A percentile compares a stretch with the other conserved stretches of the same genome.
These are phyloP conservation scores for Dreissena rostriformis DNA, from an alignment of 1,140 invertebrate genomes.

Conservation along the genomic window DNA sequence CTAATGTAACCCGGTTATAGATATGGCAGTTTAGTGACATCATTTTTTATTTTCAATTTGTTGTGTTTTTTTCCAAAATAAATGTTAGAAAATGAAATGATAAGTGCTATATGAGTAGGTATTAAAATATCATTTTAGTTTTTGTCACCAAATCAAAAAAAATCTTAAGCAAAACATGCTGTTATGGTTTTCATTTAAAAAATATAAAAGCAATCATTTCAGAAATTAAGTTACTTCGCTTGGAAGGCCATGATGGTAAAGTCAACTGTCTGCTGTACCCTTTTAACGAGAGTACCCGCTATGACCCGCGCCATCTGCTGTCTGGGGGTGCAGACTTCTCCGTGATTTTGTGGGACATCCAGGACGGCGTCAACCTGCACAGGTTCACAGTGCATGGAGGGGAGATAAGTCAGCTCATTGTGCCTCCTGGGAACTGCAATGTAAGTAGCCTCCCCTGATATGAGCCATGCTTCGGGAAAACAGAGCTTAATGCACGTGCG, in stretches of 20 bases:
- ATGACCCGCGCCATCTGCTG: constrained; percentile 91
- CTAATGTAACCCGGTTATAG: no score
- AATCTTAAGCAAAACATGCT: no score
- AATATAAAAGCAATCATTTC: not conserved
- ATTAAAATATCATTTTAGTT: no score
- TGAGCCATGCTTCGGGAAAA: no score
- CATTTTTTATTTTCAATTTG: no score
- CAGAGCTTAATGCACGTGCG: no score
- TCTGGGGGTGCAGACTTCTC: constrained; percentile 99
- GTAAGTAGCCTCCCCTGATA: constrained; percentile 62
- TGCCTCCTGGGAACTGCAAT: constrained; percentile 93
- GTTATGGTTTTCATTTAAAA: not conserved
- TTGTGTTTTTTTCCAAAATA: no score
- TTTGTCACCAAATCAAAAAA: no score
- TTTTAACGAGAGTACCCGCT: constrained; percentile 94
- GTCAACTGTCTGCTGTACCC: constrained; percentile 98
- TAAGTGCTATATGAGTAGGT: no score
- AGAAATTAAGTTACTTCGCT: constrained; percentile 95
- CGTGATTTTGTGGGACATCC: constrained; percentile 98
- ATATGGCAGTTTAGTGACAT: no score
- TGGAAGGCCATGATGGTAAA: constrained; percentile 94
- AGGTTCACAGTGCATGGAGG: constrained; percentile 97
- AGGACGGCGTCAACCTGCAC: constrained; percentile 93
- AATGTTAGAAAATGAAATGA: no score
- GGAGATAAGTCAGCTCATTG: constrained; percentile 91